A percentile compares a stretch with the other conserved stretches of the same genome.
phyloP scores from a whole-genome alignment of 1,140 invertebrate genomes.

The Nilaparvata lugens region DNA sequence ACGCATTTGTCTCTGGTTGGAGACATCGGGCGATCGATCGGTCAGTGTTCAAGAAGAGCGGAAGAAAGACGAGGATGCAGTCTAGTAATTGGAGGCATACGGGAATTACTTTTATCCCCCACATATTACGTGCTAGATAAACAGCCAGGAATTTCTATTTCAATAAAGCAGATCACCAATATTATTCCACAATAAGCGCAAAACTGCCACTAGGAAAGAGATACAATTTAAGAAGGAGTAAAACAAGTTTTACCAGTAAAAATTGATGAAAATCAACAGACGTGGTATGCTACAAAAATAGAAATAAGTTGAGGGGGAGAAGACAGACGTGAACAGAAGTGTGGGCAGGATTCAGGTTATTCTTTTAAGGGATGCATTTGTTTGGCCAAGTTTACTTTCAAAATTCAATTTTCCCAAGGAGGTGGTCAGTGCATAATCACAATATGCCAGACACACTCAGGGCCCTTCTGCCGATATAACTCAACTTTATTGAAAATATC shows the following conservation, averaged over 20 bases:
- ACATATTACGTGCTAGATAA: constrained; percentile 45
- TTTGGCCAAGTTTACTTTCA: constrained; percentile 4
- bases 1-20: neutral
- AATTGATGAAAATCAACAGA: too few relatives aligned
- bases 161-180: too few relatives aligned
- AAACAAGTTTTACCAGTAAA: too few relatives aligned
- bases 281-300: too few relatives aligned
- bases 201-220: too few relatives aligned
- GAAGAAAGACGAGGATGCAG: constrained; percentile 15
- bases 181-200: too few relatives aligned
- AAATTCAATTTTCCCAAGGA: neutral
- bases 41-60: constrained; percentile 8
- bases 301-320: too few relatives aligned
- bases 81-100: neutral
- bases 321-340: too few relatives aligned
- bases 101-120: neutral
- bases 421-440: neutral
- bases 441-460: constrained; percentile 1
- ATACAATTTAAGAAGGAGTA: too few relatives aligned
- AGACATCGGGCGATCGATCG: neutral
- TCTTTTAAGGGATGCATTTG: constrained; percentile 18
- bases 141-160: constrained; percentile 35
- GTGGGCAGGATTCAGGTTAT: neutral
- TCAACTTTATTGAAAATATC: neutral
- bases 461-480: constrained; percentile 3